A percentile compares a stretch with the other conserved stretches of the same genome.
Evolutionary conservation across 2,113 vertebrate species (phyloP).

Genomic region (Carassius gibelio): DNA sequence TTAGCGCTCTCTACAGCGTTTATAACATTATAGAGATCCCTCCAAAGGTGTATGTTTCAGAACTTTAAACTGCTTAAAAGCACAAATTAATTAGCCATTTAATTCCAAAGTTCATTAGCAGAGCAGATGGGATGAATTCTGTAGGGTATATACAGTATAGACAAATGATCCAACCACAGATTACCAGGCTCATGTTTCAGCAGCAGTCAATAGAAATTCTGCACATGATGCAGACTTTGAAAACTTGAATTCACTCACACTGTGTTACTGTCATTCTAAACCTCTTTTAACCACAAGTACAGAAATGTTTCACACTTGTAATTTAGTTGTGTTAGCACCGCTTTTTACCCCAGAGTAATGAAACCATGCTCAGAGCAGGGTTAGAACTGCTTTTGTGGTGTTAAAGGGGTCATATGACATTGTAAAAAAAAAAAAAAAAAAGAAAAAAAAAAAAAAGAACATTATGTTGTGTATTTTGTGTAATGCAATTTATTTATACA

Average conservation of each 20-base stretch:
- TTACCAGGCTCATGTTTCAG: constrained; percentile 27
- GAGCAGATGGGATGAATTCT: constrained; percentile 69
- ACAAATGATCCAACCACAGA: constrained; percentile 58
- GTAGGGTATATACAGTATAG: constrained; percentile 49
- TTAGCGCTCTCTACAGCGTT: constrained; percentile 1
- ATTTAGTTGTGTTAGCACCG: no score
- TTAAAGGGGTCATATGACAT: no score
- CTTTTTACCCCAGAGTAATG: no score
- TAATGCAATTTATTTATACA: no score
- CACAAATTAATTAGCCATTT: constrained; percentile 57
- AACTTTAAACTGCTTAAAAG: constrained; percentile 49
- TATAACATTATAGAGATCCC: neutral
- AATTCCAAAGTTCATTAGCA: constrained; percentile 67
- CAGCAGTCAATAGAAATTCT: neutral
- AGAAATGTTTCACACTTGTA: no score
- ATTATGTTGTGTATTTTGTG: no score
- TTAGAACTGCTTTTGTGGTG: no score
- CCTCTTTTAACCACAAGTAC: no score
- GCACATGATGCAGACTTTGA: neutral
- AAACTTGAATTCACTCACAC: neutral
- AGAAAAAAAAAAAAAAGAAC: no score
- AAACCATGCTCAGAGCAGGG: no score
- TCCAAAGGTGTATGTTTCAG: neutral
- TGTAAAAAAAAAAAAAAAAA: no score
- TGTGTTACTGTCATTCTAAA: no score